Percentiles rank a stretch among this genome's conserved stretches.
phyloP scores from a whole-genome alignment of 1,140 invertebrate genomes.

The Bombus confusus region DNA sequence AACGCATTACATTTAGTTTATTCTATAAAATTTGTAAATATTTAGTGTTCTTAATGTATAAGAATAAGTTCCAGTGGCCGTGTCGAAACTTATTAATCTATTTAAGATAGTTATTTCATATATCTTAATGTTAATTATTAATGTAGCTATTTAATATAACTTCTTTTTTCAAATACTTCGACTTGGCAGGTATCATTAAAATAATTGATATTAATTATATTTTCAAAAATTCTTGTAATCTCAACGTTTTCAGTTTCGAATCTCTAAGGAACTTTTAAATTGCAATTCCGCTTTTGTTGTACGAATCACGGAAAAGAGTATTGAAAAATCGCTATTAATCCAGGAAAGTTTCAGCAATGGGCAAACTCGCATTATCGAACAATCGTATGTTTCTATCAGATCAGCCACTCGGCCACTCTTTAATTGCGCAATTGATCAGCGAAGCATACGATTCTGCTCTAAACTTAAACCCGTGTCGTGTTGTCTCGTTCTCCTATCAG shows the following conservation, averaged over 20 bases:
- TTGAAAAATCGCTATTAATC: background rate
- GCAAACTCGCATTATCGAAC: background rate
- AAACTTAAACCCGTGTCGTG: conserved; percentile 34
- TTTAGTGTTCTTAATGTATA: background rate
- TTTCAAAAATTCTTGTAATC: background rate
- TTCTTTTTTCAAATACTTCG: background rate
- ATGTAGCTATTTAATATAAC: background rate
- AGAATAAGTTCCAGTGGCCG: background rate
- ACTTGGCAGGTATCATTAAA: background rate
- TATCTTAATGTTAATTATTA: background rate
- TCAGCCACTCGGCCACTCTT: background rate
- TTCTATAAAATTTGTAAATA: background rate
- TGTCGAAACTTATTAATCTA: background rate
- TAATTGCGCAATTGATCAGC: conserved; percentile 20
- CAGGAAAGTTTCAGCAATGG: background rate
- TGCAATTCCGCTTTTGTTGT: background rate
- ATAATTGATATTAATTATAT: background rate
- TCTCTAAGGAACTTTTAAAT: background rate
- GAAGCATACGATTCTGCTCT: conserved; percentile 22
- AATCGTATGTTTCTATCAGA: background rate
- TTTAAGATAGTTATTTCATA: background rate
- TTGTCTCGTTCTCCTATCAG: background rate
- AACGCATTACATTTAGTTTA: background rate
- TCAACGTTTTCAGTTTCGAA: background rate
- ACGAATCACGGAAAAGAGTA: background rate